Percentiles rank a stretch among this genome's conserved stretches.
Conservation (phyloP, 2,797 vertebrate genomes). For the Pseudochromis fuscus region DNA sequence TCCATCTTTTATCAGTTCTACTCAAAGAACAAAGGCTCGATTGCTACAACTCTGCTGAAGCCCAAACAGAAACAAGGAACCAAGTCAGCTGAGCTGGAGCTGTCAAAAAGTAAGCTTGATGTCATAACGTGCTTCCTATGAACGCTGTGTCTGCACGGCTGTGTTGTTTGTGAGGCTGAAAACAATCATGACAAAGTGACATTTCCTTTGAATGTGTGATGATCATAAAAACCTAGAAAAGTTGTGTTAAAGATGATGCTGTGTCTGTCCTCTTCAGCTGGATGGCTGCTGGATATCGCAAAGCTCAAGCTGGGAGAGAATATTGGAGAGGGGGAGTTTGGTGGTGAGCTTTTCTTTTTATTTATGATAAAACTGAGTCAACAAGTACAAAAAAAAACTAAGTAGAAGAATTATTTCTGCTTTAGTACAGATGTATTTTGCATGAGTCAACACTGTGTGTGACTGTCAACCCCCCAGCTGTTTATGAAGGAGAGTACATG, state of each 20-base stretch:
- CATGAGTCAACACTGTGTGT: background rate
- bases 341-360: slow-evolving; percentile 82
- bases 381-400: too few species aligned
- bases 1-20: slow-evolving; percentile 85
- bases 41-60: slow-evolving; percentile 90
- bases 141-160: background rate
- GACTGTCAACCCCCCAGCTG: slow-evolving; percentile 77
- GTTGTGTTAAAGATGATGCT: background rate
- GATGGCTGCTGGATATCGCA: slow-evolving; percentile 91
- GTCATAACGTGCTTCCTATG: background rate
- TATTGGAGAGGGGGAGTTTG: slow-evolving; percentile 93
- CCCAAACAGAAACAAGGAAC: slow-evolving; percentile 90
- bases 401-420: background rate
- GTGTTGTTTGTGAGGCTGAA: too few species aligned
- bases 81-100: slow-evolving; percentile 89
- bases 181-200: too few species aligned
- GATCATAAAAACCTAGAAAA: too few species aligned
- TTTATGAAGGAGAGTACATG: slow-evolving; percentile 90
- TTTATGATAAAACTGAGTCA: too few species aligned
- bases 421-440: background rate
- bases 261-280: slow-evolving; percentile 78
- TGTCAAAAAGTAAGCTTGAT: slow-evolving; percentile 87
- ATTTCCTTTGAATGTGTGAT: too few species aligned
- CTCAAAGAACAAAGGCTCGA: slow-evolving; percentile 88
- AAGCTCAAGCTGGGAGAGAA: slow-evolving; percentile 86